Evolutionary conservation across 2,888 invertebrate species (phyloP), one percentile per base, ranked within the genome.

Genomic region (Drosophila falleni): DNA sequence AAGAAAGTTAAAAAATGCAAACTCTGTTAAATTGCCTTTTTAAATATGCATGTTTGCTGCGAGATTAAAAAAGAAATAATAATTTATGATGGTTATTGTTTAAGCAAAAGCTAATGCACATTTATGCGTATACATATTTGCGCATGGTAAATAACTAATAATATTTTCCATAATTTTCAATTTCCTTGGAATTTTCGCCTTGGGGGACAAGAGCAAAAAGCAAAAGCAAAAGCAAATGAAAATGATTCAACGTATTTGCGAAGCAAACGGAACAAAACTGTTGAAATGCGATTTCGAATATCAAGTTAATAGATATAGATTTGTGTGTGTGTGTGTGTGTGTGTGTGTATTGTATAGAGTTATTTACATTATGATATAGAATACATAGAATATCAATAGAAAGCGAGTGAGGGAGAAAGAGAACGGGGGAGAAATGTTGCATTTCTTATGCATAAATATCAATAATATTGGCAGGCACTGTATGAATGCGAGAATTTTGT

Each of bases 371-470:
- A 61, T 51, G 54, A 60, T 51, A 58, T 53, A 19, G 33, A 13
- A 35, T 31, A 49, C 19, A 44, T 55, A 55, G 26, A 63, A 49
- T 55, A 33, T 37, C 5, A 44, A 23, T 26, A 35, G 6, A 8
- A 29, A 6, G 29, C 5, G 26, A 26, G 26, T 5, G 5, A 0
- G 29, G 29, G 35, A 37, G 49, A 15, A 19, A 19, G 23, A 3
- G 23, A 23, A 4, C 0, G 11, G 11, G 1, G 15, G 19, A 26
- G 16, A 39, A 33, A 16, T 37, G 51, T 54, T 77, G 61, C 71
- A 71, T 71, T 75, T 47, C 66, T 51, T 60, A 71, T 76, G 59
- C 44, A 71, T 67, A 58, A 71, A 69, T 76, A 69, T 69, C 58
- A 69, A 65, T 67, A 67, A 55, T 59, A n/a, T 46, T 13, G 23